Percentiles rank a stretch among this genome's conserved stretches.
phyloP scores from a whole-genome alignment of 2,113 vertebrate genomes.

The Phaethornis superciliosus region DNA sequence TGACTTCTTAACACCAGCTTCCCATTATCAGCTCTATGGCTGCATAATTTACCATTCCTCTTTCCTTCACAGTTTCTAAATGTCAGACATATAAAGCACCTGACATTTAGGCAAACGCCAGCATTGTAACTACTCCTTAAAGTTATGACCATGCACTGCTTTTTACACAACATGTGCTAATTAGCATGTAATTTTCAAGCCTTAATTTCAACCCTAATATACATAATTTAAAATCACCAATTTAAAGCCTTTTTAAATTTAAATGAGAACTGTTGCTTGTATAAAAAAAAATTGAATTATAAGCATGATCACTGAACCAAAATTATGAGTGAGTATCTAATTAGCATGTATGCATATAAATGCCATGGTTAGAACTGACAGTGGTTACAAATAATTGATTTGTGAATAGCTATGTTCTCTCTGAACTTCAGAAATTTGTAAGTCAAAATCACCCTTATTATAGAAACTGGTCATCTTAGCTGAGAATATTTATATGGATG shows the following conservation, averaged over 20 bases:
- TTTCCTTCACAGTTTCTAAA: slow-evolving; percentile 17
- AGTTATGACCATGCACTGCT: background rate
- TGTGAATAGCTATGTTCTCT: background rate
- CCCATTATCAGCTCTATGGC: slow-evolving; percentile 19
- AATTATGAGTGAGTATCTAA: background rate
- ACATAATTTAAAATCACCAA: background rate
- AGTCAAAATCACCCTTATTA: background rate
- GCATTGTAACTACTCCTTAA: background rate
- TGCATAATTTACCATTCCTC: background rate
- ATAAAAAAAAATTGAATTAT: background rate
- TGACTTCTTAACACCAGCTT: slow-evolving; percentile 17
- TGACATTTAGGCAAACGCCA: slow-evolving; percentile 31
- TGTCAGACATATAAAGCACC: slow-evolving; percentile 28
- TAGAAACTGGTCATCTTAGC: background rate
- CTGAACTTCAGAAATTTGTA: slow-evolving; percentile 2
- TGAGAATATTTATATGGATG: background rate
- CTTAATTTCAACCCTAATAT: background rate
- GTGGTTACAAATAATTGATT: slow-evolving; percentile 21
- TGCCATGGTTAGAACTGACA: background rate
- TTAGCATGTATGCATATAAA: slow-evolving; percentile 6
- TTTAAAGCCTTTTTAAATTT: slow-evolving; percentile 19
- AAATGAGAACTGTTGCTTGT: background rate
- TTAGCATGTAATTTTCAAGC: background rate
- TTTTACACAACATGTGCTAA: slow-evolving; percentile 13
- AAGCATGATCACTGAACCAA: background rate